Evolutionary conservation across 2,113 vertebrate genomes (phyloP).

Genomic region (Bambusicola thoracicus): DNA sequence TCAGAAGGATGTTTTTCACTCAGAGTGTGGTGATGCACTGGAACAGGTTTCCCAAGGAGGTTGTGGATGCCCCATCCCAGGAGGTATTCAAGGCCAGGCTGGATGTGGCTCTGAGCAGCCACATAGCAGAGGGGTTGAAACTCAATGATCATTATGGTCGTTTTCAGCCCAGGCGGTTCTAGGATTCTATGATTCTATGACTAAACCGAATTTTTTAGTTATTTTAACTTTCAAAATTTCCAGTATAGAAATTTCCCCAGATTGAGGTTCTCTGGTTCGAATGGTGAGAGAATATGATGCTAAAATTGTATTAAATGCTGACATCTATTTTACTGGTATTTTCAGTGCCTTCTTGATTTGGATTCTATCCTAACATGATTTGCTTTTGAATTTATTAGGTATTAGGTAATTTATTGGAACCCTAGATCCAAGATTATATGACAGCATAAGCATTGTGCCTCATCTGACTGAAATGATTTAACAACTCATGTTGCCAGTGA

Average conservation of each 20-base stretch:
- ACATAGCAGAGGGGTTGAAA: too few relatives aligned
- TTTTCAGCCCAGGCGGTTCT: too few relatives aligned
- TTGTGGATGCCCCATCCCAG: too few relatives aligned
- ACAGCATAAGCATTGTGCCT: background rate
- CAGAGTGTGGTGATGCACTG: too few relatives aligned
- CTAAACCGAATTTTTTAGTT: background rate
- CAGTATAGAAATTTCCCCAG: background rate
- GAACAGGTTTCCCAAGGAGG: too few relatives aligned
- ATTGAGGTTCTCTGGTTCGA: background rate
- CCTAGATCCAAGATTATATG: background rate
- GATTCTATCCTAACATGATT: background rate
- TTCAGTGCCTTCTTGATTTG: background rate
- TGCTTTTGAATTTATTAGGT: background rate
- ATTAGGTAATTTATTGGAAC: too few relatives aligned
- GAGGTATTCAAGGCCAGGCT: too few relatives aligned
- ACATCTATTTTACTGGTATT: background rate
- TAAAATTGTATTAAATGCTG: background rate
- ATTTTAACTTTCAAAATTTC: background rate
- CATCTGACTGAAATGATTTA: background rate
- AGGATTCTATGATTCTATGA: too few relatives aligned
- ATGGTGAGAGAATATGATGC: background rate
- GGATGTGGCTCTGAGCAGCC: too few relatives aligned
- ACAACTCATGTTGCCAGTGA: background rate
- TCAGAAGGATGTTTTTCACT: too few relatives aligned
- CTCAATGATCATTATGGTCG: too few relatives aligned